A percentile compares a stretch with the other conserved stretches of the same genome.
phyloP scores from a whole-genome alignment of 2,797 vertebrate species.

The Lacerta viridis region DNA sequence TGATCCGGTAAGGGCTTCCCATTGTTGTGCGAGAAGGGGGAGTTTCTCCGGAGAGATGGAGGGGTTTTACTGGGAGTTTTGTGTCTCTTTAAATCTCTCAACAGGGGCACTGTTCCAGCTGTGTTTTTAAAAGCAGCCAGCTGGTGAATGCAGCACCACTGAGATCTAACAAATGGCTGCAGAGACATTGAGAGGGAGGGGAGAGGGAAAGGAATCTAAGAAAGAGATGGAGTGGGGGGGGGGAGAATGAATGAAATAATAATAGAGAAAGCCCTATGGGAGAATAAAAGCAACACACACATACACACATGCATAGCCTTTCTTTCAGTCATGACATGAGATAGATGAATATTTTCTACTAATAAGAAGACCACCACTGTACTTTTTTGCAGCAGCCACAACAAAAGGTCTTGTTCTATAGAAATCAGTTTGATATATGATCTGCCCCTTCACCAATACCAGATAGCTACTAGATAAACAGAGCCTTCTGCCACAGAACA shows the following conservation, averaged over 20 bases:
- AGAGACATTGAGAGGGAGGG: conserved; percentile 23
- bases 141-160: not conserved
- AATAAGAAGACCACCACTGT: conserved; percentile 42
- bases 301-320: conserved; percentile 36
- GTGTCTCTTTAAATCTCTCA: conserved; percentile 5
- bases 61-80: conserved; percentile 10
- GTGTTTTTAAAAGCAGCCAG: conserved; percentile 38
- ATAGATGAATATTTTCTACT: conserved; percentile 53
- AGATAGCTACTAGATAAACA: not conserved
- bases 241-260: conserved; percentile 45
- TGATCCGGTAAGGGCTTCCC: conserved; percentile 77
- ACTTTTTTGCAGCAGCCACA: conserved; percentile 25
- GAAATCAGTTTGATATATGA: conserved; percentile 44
- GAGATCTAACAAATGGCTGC: conserved; percentile 27
- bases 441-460: conserved; percentile 3
- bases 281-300: conserved; percentile 44
- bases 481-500: conserved; percentile 16
- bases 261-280: conserved; percentile 57
- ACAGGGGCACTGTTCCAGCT: not conserved
- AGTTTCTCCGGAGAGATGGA: not conserved
- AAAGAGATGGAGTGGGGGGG: rapidly evolving
- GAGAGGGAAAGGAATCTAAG: conserved; percentile 19
- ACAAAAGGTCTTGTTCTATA: not conserved
- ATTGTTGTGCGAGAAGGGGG: rapidly evolving
- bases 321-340: conserved; percentile 43